Base-by-base conservation (phyloP, 2,888 invertebrate species). In the Pseudanteris insignis region DNA sequence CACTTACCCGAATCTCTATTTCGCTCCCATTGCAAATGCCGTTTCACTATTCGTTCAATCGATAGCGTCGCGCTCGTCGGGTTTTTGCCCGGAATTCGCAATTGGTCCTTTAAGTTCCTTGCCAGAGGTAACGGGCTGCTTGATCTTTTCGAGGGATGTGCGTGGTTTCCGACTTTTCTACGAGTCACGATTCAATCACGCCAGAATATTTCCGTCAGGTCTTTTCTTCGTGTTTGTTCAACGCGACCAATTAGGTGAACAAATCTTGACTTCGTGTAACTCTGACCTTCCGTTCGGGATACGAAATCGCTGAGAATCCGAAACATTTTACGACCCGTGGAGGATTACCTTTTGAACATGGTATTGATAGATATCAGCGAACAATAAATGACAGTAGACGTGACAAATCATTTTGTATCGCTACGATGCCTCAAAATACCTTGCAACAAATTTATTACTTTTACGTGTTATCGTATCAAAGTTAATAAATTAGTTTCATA, bases 21-120 rank as follows among this genome's bases (percentile, higher is more conserved):
- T 40, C 38, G 43, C 51, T 53, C 18, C 25, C 34, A 47, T 41
- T 46, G 47, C 46, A 51, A 47, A 59, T 59, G 41, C 47, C 10
- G 9, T 34, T 33, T 26, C 26, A 38, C 33, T 29, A 33, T 50
- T 13, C 29, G 18, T 8, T 26, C 12, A 58, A 58, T 58, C 50
- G 30, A 58, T 51, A 48, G n/a, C n/a, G n/a, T n/a, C 15, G 15
- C 5, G 28, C 9, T 34, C 24, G n/a, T n/a, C 6, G 9, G 13
- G 9, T 34, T 59, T 58, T 53, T 30, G 10, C 36, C 32, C 28
- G 51, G 26, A 59, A 53, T 59, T 41, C 30, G 21, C 15, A 53
- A 59, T 59, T 46, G 44, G 51, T 34, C 50, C 46, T 43, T 37
- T 13, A 25, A 48, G 55, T 41, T 48, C 11, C 12, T 12, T 14